Conservation (phyloP, 2,888 invertebrate species). For the Melipona beecheii region DNA sequence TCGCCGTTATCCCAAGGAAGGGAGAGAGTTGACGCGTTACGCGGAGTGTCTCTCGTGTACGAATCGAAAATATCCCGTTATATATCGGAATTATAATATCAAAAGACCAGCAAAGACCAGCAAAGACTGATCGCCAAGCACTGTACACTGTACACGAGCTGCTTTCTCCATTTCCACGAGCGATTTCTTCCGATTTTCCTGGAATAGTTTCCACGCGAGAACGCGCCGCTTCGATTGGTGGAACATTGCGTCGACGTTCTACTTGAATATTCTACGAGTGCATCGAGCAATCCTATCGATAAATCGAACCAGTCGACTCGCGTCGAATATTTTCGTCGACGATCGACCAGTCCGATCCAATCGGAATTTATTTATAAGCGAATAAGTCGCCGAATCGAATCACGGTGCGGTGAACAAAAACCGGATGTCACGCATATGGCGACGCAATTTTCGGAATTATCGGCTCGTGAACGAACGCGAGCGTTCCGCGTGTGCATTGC, state of each 20-base stretch:
- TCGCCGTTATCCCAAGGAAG: slow-evolving; percentile 60
- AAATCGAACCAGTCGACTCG: not conserved
- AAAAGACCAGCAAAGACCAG: no score
- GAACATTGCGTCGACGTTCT: slow-evolving; percentile 2
- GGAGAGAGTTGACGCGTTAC: slow-evolving; percentile 28
- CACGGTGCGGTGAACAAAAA: slow-evolving; percentile 56
- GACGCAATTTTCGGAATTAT: slow-evolving; percentile 71
- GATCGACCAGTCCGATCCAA: not conserved
- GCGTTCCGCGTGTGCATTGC: slow-evolving; percentile 43
- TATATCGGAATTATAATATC: not conserved
- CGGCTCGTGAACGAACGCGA: slow-evolving; percentile 68
- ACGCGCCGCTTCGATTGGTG: slow-evolving; percentile 4
- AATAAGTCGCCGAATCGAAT: slow-evolving; percentile 47
- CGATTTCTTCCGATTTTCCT: not conserved
- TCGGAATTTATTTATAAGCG: slow-evolving; percentile 63
- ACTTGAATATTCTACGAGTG: not conserved
- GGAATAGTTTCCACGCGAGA: not conserved
- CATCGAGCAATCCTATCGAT: not conserved
- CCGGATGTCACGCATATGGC: slow-evolving; percentile 63
- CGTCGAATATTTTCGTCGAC: slow-evolving; percentile 30
- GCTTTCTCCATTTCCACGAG: not conserved
- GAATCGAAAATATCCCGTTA: slow-evolving; percentile 53
- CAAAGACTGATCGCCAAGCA: not conserved
- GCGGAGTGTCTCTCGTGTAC: slow-evolving; percentile 21
- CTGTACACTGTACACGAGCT: not conserved